These are phyloP conservation scores for Pseudomyrmex cubaensis DNA, from an alignment of 1,140 invertebrate species.

Conservation along the genomic window DNA sequence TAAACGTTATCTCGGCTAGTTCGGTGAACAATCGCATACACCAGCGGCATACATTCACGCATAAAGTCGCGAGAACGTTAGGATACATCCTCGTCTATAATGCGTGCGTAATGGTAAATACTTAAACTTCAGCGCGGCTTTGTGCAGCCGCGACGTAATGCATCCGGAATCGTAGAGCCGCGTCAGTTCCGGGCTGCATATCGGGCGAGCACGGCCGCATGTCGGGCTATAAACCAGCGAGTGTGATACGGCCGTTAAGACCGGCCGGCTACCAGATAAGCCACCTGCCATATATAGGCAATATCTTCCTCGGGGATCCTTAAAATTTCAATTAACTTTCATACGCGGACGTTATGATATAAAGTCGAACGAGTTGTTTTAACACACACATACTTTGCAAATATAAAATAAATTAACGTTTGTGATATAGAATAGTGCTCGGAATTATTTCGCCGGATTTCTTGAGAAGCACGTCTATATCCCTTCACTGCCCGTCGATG, in stretches of 20 bases:
- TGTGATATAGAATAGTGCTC: too few relatives aligned
- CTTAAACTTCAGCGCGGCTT: slow-evolving; percentile 46
- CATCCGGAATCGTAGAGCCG: slow-evolving; percentile 52
- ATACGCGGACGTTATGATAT: not conserved
- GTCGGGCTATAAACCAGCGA: slow-evolving; percentile 56
- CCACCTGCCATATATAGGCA: slow-evolving; percentile 15
- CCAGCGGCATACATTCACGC: slow-evolving; percentile 26
- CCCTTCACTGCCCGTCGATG: too few relatives aligned
- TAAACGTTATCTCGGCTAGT: slow-evolving; percentile 58
- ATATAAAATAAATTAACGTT: too few relatives aligned
- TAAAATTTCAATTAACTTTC: slow-evolving; percentile 69
- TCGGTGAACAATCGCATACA: slow-evolving; percentile 38
- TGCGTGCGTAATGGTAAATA: slow-evolving; percentile 32
- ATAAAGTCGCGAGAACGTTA: slow-evolving; percentile 45
- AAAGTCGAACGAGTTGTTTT: too few relatives aligned
- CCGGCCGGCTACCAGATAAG: slow-evolving; percentile 36
- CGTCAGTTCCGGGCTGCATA: slow-evolving; percentile 27
- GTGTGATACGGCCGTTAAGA: slow-evolving; percentile 59
- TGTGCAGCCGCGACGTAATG: slow-evolving; percentile 36
- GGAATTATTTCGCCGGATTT: too few relatives aligned
- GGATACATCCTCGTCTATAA: not conserved
- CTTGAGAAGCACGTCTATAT: too few relatives aligned
- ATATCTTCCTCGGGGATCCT: not conserved
- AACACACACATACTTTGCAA: too few relatives aligned
- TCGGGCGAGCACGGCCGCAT: not conserved